phyloP scores from a whole-genome alignment of 2,888 invertebrate species.

The Caenorhabditis sp. region DNA sequence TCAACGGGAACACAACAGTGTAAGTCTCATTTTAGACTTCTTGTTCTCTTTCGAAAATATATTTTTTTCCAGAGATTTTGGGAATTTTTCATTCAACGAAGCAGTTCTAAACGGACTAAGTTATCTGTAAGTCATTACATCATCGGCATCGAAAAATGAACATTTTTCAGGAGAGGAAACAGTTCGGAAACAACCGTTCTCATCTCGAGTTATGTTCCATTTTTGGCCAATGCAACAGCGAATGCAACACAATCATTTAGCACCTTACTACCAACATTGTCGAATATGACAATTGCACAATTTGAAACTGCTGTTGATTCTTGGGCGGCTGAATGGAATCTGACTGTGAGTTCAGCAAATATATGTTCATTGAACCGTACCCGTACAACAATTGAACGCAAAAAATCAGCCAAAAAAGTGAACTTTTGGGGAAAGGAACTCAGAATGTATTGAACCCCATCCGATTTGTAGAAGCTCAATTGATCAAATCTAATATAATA shows the following conservation, averaged over 20 bases:
- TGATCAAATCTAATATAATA: too few species aligned
- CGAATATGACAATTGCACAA: conserved; percentile 22
- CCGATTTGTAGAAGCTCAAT: too few species aligned
- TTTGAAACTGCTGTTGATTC: conserved; percentile 14
- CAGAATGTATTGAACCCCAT: too few species aligned
- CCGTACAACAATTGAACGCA: too few species aligned
- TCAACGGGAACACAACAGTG: neutral
- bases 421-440: too few species aligned
- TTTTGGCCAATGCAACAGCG: conserved; percentile 32
- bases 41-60: neutral
- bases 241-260: conserved; percentile 23
- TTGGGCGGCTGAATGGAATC: conserved; percentile 24
- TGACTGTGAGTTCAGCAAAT: conserved; percentile 5
- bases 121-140: conserved; percentile 9
- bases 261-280: conserved; percentile 10
- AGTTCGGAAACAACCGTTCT: neutral
- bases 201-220: conserved; percentile 19
- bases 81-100: conserved; percentile 25
- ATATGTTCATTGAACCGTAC: neutral
- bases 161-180: conserved; percentile 15
- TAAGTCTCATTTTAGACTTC: conserved; percentile 1
- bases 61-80: conserved; percentile 13
- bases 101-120: conserved; percentile 21
- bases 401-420: too few species aligned
- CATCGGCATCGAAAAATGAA: conserved; percentile 5